Percentiles rank a stretch among this genome's conserved stretches.
Evolutionary conservation across 2,113 vertebrate species (phyloP).

Genomic region (Bubo bubo): DNA sequence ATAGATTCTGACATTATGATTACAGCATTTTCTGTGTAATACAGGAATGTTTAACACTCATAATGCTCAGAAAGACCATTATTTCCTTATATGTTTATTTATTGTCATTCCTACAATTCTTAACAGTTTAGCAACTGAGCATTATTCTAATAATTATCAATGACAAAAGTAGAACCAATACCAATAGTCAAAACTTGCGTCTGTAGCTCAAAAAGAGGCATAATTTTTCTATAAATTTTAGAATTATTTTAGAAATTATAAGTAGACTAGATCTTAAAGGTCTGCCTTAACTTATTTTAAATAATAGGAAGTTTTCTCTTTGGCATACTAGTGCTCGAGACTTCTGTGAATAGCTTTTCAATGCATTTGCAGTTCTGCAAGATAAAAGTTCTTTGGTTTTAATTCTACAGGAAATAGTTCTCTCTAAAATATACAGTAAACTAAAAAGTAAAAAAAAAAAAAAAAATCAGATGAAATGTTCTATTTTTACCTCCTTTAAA

Average conservation of each 20-base stretch:
- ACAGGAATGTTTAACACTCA: background rate
- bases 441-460: background rate
- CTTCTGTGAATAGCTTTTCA: background rate
- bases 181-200: background rate
- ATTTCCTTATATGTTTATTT: background rate
- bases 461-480: background rate
- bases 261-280: background rate
- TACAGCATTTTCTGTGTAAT: background rate
- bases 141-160: background rate
- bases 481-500: background rate
- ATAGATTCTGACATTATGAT: background rate
- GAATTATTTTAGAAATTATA: background rate
- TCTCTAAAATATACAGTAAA: background rate
- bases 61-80: background rate
- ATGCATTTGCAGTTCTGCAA: background rate
- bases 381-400: background rate
- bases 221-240: background rate
- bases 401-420: background rate
- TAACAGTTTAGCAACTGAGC: background rate
- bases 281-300: background rate
- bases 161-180: background rate
- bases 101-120: background rate
- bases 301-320: background rate
- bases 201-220: background rate
- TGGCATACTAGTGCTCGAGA: background rate